phyloP scores from a whole-genome alignment of 2,113 vertebrate genomes.

The Plestiodon gilberti region DNA sequence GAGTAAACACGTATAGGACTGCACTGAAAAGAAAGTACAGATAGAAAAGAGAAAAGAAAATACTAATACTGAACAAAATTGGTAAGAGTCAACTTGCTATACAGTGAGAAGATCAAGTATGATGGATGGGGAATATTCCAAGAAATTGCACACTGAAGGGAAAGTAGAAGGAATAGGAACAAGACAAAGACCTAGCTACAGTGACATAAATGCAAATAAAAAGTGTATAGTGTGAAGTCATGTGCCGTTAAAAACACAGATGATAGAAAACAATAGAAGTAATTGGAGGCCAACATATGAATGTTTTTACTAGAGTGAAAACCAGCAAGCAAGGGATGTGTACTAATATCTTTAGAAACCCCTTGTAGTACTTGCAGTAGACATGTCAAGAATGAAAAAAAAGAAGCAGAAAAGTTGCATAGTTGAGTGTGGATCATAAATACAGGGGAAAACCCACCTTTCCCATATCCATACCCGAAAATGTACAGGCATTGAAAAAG shows the following conservation, averaged over 20 bases:
- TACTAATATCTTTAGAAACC: background rate
- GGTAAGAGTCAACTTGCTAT: background rate
- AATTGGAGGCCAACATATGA: background rate
- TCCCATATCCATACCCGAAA: background rate
- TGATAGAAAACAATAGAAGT: background rate
- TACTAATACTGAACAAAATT: background rate
- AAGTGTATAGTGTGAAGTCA: background rate
- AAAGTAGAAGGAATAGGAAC: background rate
- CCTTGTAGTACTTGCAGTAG: background rate
- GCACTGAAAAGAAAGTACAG: too few relatives aligned
- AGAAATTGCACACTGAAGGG: background rate
- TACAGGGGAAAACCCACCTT: background rate
- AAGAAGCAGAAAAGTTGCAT: background rate
- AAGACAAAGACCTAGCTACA: background rate
- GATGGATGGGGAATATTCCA: background rate
- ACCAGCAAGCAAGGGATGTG: background rate
- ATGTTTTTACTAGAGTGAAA: background rate
- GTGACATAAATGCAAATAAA: background rate
- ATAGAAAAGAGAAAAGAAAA: background rate
- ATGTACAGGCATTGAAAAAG: too few relatives aligned
- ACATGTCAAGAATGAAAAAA: background rate
- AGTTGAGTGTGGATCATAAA: background rate
- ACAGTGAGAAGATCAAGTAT: background rate
- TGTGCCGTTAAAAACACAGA: background rate
- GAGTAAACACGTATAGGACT: too few relatives aligned